Evolutionary conservation across 1,140 invertebrate species (phyloP), one percentile per base, ranked within the genome.

Genomic region (Odontomachus brunneus): DNA sequence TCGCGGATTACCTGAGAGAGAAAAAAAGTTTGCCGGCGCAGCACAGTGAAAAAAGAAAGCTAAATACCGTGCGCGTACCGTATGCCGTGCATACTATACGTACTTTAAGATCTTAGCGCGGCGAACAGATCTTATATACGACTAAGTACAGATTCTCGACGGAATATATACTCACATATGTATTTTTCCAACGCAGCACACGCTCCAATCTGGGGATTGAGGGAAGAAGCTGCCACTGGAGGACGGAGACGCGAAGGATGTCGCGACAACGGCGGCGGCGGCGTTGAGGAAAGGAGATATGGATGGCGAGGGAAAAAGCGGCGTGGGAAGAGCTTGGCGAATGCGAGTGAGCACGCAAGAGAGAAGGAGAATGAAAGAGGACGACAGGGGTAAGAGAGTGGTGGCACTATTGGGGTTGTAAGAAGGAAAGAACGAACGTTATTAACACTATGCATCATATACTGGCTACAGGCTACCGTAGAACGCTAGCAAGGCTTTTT

Each of bases 361-460:
- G 7, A 57, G 63, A 80, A 33, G 5, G 29, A 33, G 29, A 5
- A 2, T 33, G 53, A 48, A n/a, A 44, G 51, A 29, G n/a, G 15
- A 3, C 24, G 67, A 53, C 11, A n/a, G 59, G n/a, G 55, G 5
- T 57, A 29, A 78, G 57, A 51, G 57, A 72, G 22, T 38, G 22
- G 51, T 69, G 49, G 51, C 63, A 78, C 17, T 7, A 44, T 44
- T 7, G 71, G 48, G 65, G 26, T 51, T 44, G 63, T 63, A 82
- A 33, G 65, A 87, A 87, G 44, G 51, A 85, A 65, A 85, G 51
- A 53, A 86, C 51, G 59, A 75, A 87, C 84, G 84, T 90, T 91
- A 91, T 91, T 91, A 91, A 91, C 89, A 90, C 90, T 90, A 90
- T 91, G 88, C 88, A 89, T 91, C 90, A 90, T 90, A 78, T 84